Conservation (phyloP, 2,797 vertebrate species). For the Betta splendens region DNA sequence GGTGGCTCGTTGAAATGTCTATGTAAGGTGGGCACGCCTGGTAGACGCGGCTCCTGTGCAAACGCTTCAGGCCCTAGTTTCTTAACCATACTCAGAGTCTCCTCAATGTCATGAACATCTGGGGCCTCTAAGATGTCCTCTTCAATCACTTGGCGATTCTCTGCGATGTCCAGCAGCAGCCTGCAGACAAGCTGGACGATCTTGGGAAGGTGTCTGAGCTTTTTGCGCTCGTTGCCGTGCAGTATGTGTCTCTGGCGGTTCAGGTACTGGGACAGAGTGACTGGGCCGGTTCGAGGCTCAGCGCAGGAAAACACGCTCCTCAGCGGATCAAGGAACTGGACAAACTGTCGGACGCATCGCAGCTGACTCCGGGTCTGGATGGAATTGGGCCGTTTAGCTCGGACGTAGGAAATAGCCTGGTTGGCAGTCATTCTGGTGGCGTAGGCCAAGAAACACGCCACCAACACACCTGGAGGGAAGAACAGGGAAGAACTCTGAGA, state of each 20-base stretch:
- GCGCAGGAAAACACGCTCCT: slow-evolving; percentile 90
- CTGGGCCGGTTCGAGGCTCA: slow-evolving; percentile 80
- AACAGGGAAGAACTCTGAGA: not conserved
- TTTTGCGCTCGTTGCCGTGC: slow-evolving; percentile 90
- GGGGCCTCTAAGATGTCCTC: slow-evolving; percentile 85
- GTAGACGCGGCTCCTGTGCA: slow-evolving; percentile 68
- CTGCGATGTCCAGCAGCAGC: slow-evolving; percentile 88
- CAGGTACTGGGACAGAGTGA: slow-evolving; percentile 91
- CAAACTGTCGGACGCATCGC: slow-evolving; percentile 89
- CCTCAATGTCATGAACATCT: slow-evolving; percentile 86
- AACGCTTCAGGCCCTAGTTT: slow-evolving; percentile 72
- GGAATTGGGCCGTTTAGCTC: slow-evolving; percentile 92
- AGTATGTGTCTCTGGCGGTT: slow-evolving; percentile 92
- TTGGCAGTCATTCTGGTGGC: slow-evolving; percentile 92
- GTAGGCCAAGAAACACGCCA: slow-evolving; percentile 94
- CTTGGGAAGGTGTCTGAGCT: slow-evolving; percentile 90
- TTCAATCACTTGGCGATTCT: slow-evolving; percentile 89
- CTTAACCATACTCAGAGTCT: slow-evolving; percentile 77
- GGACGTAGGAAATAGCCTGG: slow-evolving; percentile 92
- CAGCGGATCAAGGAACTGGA: slow-evolving; percentile 90
- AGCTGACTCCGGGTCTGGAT: slow-evolving; percentile 95
- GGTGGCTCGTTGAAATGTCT: slow-evolving; percentile 80
- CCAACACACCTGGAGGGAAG: slow-evolving; percentile 86
- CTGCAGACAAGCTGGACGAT: slow-evolving; percentile 88
- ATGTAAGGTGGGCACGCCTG: slow-evolving; percentile 64